phyloP scores from a whole-genome alignment of 1,140 invertebrate genomes.

The Drosophila gunungcola region DNA sequence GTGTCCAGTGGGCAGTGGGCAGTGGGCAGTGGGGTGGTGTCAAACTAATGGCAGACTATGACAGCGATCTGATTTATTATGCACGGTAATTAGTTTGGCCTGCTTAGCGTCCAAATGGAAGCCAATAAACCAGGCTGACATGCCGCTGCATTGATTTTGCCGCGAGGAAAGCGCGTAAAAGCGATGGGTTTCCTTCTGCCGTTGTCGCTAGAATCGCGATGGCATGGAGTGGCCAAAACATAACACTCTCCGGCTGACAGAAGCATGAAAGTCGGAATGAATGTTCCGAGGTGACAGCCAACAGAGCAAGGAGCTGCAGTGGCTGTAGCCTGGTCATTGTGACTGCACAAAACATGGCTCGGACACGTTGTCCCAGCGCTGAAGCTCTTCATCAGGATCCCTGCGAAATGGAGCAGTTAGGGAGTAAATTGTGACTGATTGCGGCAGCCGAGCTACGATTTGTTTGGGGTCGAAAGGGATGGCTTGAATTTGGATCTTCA shows the following conservation, averaged over 20 bases:
- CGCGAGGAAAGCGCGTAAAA: slow-evolving; percentile 31
- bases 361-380: slow-evolving; percentile 29
- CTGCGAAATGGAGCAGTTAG: neutral
- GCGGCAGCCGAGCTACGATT: neutral
- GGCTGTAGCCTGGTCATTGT: slow-evolving; percentile 50
- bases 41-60: slow-evolving; percentile 77
- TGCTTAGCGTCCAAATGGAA: slow-evolving; percentile 59
- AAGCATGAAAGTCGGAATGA: slow-evolving; percentile 65
- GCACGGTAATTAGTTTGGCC: slow-evolving; percentile 78
- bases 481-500: no score
- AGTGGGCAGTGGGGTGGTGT: slow-evolving; percentile 42
- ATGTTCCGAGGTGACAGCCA: slow-evolving; percentile 58
- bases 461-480: neutral
- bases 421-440: neutral
- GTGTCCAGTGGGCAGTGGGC: slow-evolving; percentile 1
- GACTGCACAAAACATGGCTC: slow-evolving; percentile 50
- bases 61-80: slow-evolving; percentile 78
- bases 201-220: neutral
- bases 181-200: slow-evolving; percentile 23
- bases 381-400: slow-evolving; percentile 17
- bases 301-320: neutral
- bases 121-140: slow-evolving; percentile 54
- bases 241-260: slow-evolving; percentile 56
- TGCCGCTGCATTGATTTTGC: slow-evolving; percentile 62
- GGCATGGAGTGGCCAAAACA: slow-evolving; percentile 50